A percentile compares a stretch with the other conserved stretches of the same genome.
These are phyloP conservation scores for Gracilinanus agilis DNA, from an alignment of 2,113 vertebrate genomes.

Conservation along the genomic window DNA sequence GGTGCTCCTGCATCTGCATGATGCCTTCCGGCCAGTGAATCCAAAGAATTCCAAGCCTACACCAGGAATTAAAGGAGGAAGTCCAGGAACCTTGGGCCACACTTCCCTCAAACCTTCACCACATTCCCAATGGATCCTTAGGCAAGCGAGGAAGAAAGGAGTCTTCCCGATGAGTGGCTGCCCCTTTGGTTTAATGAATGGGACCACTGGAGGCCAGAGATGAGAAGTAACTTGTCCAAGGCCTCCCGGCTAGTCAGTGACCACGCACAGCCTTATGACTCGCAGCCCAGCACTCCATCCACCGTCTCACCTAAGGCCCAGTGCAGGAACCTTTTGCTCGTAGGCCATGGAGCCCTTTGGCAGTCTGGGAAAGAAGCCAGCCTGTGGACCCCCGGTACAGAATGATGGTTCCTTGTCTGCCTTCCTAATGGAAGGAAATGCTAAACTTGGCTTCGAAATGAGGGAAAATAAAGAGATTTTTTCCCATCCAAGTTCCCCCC, in stretches of 20 bases:
- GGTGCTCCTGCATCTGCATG: slow-evolving; percentile 26
- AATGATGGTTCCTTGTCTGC: neutral
- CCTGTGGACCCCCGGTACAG: neutral
- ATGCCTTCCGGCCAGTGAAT: slow-evolving; percentile 26
- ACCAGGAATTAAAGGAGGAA: slow-evolving; percentile 26
- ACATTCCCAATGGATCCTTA: neutral
- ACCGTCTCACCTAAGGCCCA: neutral
- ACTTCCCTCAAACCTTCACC: neutral
- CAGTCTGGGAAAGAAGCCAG: neutral
- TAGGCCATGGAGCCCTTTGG: no score
- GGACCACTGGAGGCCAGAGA: neutral
- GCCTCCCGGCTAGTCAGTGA: neutral
- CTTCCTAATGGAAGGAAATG: neutral
- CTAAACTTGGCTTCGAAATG: neutral
- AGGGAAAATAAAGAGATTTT: neutral
- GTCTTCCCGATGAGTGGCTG: neutral
- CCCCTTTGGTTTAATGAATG: neutral
- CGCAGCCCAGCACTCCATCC: neutral
- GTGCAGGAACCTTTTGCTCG: neutral
- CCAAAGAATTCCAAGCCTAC: slow-evolving; percentile 25
- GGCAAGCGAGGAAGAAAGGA: neutral
- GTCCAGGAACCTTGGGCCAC: slow-evolving; percentile 41
- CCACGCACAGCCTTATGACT: neutral
- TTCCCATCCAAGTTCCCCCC: neutral
- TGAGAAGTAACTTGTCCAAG: neutral